Evolutionary conservation across 2,113 vertebrate genomes (phyloP).

Genomic region (Mionectes macconnelli): DNA sequence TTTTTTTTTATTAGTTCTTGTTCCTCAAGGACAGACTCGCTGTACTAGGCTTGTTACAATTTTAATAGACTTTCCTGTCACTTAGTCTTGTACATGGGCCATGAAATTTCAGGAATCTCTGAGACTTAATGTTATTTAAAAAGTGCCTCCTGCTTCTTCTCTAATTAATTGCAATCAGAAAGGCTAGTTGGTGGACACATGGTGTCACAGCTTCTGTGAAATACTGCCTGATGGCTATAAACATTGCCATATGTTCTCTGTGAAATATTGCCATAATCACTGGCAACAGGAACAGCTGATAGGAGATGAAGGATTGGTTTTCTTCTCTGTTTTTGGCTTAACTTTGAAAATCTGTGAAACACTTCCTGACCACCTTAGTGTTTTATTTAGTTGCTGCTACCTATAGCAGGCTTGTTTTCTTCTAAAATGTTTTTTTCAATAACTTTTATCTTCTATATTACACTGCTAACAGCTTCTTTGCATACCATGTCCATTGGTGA

Average conservation of each 20-base stretch:
- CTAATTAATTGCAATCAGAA: slow-evolving; percentile 78
- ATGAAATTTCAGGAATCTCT: slow-evolving; percentile 57
- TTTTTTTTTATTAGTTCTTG: slow-evolving; percentile 1
- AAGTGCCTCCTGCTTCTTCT: slow-evolving; percentile 67
- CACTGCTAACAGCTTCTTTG: slow-evolving; percentile 8
- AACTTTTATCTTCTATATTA: neutral
- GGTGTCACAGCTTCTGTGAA: slow-evolving; percentile 73
- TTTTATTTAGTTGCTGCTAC: neutral
- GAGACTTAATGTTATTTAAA: slow-evolving; percentile 62
- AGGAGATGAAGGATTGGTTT: slow-evolving; percentile 34
- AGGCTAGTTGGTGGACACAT: slow-evolving; percentile 78
- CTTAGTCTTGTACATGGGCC: slow-evolving; percentile 37
- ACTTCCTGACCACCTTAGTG: slow-evolving; percentile 18
- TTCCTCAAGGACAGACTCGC: slow-evolving; percentile 22
- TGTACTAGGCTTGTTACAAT: neutral
- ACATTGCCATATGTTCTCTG: slow-evolving; percentile 75
- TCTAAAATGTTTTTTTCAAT: neutral
- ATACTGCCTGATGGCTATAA: slow-evolving; percentile 77
- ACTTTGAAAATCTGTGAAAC: slow-evolving; percentile 16
- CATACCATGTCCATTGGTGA: slow-evolving; percentile 1
- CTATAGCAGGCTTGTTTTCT: neutral
- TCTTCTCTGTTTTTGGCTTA: slow-evolving; percentile 15
- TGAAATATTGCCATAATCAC: slow-evolving; percentile 70
- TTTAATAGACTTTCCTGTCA: slow-evolving; percentile 55
- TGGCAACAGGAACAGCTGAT: slow-evolving; percentile 66